phyloP scores from a whole-genome alignment of 64 coral and sea anemone genomes.

The Dendronephthya gigantea region DNA sequence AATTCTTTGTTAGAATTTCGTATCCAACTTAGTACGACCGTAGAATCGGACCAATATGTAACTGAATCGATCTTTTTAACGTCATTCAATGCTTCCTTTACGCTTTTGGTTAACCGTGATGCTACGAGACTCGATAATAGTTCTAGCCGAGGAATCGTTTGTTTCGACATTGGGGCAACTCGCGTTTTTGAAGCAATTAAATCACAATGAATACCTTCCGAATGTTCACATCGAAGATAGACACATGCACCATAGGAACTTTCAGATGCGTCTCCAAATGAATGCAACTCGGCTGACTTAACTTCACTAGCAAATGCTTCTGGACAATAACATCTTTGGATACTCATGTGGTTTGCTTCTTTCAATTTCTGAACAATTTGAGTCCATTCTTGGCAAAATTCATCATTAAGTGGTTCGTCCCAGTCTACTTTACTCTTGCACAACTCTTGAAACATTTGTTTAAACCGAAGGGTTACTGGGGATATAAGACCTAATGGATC shows the following conservation, averaged over 20 bases:
- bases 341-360: neutral
- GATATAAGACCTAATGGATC: conserved; percentile 25
- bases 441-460: conserved; percentile 24
- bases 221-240: conserved; percentile 22
- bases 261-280: conserved; percentile 30
- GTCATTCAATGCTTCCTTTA: conserved; percentile 16
- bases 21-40: conserved; percentile 42
- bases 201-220: neutral
- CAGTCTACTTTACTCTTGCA: conserved; percentile 29
- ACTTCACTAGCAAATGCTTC: neutral
- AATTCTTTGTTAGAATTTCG: conserved; percentile 31
- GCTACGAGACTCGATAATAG: conserved; percentile 3
- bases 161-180: conserved; percentile 17
- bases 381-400: neutral
- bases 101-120: conserved; percentile 16
- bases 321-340: conserved; percentile 17
- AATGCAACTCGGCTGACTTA: conserved; percentile 18
- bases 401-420: conserved; percentile 19
- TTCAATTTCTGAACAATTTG: neutral
- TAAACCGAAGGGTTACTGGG: conserved; percentile 22
- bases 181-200: neutral
- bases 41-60: conserved; percentile 32
- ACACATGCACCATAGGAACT: neutral
- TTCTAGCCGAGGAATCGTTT: conserved; percentile 35
- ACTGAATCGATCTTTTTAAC: conserved; percentile 22